These are phyloP conservation scores for Sinosuthora webbiana DNA, from an alignment of 2,113 vertebrate species.

Conservation along the genomic window DNA sequence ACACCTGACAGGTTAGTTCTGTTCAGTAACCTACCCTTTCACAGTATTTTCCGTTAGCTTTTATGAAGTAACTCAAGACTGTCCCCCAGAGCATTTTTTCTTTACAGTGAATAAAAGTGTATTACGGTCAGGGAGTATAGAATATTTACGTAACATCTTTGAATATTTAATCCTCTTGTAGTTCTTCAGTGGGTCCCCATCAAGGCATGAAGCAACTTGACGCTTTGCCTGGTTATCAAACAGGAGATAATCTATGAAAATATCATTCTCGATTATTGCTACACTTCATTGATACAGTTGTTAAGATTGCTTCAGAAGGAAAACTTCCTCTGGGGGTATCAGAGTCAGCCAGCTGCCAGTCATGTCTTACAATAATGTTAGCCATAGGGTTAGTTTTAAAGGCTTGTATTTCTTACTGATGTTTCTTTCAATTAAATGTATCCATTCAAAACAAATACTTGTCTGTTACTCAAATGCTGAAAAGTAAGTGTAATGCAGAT, in stretches of 20 bases:
- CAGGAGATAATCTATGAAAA: neutral
- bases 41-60: neutral
- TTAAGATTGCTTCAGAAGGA: conserved; percentile 5
- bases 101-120: neutral
- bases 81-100: neutral
- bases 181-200: neutral
- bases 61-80: neutral
- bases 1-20: neutral
- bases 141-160: neutral
- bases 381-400: neutral
- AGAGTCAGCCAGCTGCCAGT: neutral
- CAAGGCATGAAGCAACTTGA: neutral
- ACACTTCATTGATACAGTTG: neutral
- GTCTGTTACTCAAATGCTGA: neutral
- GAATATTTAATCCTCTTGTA: neutral
- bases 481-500: neutral
- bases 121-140: neutral
- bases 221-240: neutral
- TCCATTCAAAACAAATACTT: neutral
- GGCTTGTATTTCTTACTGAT: neutral
- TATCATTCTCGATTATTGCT: neutral
- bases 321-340: neutral
- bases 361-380: neutral
- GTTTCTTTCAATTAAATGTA: neutral
- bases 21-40: neutral